phyloP scores from a whole-genome alignment of 2,888 invertebrate genomes.

The Eurytoma adleriae region DNA sequence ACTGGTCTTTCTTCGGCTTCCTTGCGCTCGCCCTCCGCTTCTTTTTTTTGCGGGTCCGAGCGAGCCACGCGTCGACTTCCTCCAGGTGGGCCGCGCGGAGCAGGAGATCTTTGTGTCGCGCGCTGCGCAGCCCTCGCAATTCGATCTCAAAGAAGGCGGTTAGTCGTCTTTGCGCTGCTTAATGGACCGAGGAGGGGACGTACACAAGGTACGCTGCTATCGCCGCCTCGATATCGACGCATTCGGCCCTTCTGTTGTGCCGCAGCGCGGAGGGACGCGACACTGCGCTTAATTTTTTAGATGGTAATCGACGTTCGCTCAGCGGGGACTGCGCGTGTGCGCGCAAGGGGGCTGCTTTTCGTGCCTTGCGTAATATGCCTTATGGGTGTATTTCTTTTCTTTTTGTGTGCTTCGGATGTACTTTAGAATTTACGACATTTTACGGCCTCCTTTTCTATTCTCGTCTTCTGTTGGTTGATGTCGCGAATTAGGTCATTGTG shows the following conservation, averaged over 20 bases:
- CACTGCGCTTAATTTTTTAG: neutral
- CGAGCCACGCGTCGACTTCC: conserved; percentile 40
- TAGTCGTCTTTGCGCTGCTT: conserved; percentile 10
- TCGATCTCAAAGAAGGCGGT: conserved; percentile 34
- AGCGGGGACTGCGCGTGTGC: neutral
- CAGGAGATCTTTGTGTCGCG: conserved; percentile 10
- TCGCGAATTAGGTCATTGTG: conserved; percentile 33
- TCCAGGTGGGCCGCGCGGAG: conserved; percentile 47
- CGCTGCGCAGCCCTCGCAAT: conserved; percentile 16
- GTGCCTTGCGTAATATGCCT: too few relatives aligned
- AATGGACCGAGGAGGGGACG: conserved; percentile 14
- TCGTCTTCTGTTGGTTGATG: neutral
- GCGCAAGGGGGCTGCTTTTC: too few relatives aligned
- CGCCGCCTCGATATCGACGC: neutral
- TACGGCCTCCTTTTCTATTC: neutral
- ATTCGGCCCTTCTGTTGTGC: neutral
- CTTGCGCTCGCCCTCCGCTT: conserved; percentile 5
- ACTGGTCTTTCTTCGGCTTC: conserved; percentile 4
- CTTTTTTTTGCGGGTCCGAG: conserved; percentile 25
- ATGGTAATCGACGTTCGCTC: conserved; percentile 6
- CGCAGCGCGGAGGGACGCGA: neutral
- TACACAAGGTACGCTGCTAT: neutral
- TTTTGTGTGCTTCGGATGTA: neutral
- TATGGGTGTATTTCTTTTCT: neutral
- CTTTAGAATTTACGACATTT: neutral